A percentile compares a stretch with the other conserved stretches of the same genome.
Evolutionary conservation across 1,140 invertebrate genomes (phyloP).

Genomic region (Papilio aristodemus): DNA sequence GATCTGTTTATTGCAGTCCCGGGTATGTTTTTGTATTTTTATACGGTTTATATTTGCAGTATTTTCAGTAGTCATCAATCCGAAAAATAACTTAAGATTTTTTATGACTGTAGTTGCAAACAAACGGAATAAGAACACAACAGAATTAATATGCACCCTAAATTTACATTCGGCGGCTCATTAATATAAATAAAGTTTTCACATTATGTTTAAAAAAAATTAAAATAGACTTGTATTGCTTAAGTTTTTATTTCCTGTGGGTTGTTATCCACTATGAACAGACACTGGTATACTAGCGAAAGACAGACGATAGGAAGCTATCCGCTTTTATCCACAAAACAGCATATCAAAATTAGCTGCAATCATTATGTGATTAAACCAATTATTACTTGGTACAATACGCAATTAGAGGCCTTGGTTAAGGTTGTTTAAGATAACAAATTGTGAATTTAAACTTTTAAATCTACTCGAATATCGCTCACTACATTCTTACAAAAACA

Average conservation of each 20-base stretch:
- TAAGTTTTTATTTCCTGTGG: too few relatives aligned
- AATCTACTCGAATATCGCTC: neutral
- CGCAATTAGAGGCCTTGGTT: too few relatives aligned
- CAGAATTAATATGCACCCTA: neutral
- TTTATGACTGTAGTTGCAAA: too few relatives aligned
- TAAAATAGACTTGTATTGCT: too few relatives aligned
- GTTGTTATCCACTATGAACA: too few relatives aligned
- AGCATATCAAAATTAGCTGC: too few relatives aligned
- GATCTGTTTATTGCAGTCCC: constrained; percentile 12
- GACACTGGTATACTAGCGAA: too few relatives aligned
- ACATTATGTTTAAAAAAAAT: neutral
- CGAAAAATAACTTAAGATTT: neutral
- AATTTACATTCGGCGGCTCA: too few relatives aligned
- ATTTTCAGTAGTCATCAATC: neutral
- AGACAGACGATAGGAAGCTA: too few relatives aligned
- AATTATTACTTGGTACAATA: too few relatives aligned
- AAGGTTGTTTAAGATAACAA: neutral
- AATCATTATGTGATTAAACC: too few relatives aligned
- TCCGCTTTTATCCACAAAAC: too few relatives aligned
- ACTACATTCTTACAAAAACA: constrained; percentile 3
- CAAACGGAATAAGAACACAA: neutral
- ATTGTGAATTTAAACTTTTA: constrained; percentile 3
- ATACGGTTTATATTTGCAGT: constrained; percentile 1
- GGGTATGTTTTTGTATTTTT: constrained; percentile 12
- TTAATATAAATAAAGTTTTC: neutral